Conservation (phyloP, 2,113 vertebrate species). For the Indicator indicator region DNA sequence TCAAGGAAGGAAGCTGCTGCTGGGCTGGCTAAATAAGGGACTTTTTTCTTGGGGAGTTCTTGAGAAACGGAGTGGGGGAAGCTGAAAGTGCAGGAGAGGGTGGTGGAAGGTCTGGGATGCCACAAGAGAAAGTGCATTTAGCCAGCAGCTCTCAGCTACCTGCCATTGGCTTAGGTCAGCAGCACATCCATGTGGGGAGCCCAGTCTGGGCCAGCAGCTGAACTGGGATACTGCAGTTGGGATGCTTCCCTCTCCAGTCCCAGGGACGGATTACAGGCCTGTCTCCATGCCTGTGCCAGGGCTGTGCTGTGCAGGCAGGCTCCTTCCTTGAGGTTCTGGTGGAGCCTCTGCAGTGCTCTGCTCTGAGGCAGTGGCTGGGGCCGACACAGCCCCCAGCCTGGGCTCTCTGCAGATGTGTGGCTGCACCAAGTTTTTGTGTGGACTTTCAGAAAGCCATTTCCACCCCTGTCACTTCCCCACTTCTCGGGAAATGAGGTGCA, state of each 20-base stretch:
- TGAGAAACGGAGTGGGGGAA: neutral
- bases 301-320: neutral
- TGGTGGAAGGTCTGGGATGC: neutral
- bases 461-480: neutral
- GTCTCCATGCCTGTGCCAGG: fast-evolving
- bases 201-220: neutral
- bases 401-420: neutral
- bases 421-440: neutral
- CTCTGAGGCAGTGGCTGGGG: neutral
- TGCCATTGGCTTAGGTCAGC: neutral
- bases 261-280: neutral
- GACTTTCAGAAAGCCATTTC: neutral
- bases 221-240: neutral
- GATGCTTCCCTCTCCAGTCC: neutral
- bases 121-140: neutral
- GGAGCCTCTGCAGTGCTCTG: neutral
- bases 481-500: neutral
- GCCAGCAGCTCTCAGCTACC: neutral
- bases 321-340: neutral
- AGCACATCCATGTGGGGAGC: neutral
- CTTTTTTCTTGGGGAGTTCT: neutral
- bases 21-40: neutral
- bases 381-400: neutral
- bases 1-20: neutral
- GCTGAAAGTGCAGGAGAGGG: neutral